Conservation (phyloP, 2,888 invertebrate species). For the Diaprepes abbreviatus region DNA sequence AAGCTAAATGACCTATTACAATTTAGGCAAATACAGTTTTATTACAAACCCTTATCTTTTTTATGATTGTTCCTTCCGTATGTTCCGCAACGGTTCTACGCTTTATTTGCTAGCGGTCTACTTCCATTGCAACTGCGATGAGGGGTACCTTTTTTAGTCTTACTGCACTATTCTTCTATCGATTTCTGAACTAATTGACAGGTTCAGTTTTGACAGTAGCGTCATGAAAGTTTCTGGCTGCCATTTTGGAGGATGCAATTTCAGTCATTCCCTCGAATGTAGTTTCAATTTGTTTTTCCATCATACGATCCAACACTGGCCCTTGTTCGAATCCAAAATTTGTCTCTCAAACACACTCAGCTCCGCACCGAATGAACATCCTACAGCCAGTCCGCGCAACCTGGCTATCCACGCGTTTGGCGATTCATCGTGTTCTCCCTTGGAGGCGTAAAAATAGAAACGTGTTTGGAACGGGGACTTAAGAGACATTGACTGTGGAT, state of each 20-base stretch:
- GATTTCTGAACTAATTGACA: too few relatives aligned
- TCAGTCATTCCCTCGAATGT: conserved; percentile 26
- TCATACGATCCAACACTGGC: conserved; percentile 40
- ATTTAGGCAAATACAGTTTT: conserved; percentile 24
- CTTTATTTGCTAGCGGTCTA: background rate
- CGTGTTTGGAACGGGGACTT: background rate
- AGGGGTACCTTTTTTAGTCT: background rate
- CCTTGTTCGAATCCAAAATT: conserved; percentile 48
- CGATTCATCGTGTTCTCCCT: background rate
- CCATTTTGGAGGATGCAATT: conserved; percentile 34
- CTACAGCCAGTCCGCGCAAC: background rate
- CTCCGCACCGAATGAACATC: conserved; percentile 13
- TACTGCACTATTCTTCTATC: background rate
- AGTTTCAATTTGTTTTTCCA: conserved; percentile 41
- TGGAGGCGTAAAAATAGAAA: background rate
- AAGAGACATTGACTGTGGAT: background rate
- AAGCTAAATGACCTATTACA: too few relatives aligned
- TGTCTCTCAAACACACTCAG: conserved; percentile 44
- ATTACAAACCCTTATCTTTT: conserved; percentile 43
- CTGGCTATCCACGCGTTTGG: background rate
- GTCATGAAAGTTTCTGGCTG: conserved; percentile 22
- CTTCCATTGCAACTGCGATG: background rate
- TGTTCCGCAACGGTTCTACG: background rate
- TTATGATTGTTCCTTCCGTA: conserved; percentile 25
- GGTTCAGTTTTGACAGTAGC: conserved; percentile 12